Evolutionary conservation across 2,888 invertebrate genomes (phyloP).

Genomic region (Plusia festucae): DNA sequence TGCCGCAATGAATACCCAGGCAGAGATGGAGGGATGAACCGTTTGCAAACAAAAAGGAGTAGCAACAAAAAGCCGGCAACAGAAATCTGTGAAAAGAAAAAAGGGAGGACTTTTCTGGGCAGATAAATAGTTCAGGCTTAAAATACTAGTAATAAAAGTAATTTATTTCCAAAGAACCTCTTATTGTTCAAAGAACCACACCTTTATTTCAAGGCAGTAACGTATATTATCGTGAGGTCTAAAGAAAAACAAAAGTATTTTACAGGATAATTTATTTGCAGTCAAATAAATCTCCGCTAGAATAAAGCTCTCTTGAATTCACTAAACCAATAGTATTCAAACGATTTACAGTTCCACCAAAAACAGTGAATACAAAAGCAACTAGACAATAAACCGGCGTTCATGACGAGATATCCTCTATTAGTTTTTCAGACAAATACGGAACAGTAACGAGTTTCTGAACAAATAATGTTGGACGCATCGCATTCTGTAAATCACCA

Average conservation of each 20-base stretch:
- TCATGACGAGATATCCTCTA: slow-evolving; percentile 13
- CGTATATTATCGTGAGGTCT: neutral
- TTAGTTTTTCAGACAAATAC: slow-evolving; percentile 31
- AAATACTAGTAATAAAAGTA: too few species aligned
- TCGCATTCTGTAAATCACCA: slow-evolving; percentile 48
- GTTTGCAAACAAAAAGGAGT: too few species aligned
- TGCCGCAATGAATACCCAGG: too few species aligned
- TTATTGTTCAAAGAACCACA: too few species aligned
- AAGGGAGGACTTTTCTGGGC: too few species aligned
- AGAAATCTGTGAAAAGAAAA: too few species aligned
- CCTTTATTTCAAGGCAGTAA: neutral
- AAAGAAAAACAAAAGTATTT: neutral
- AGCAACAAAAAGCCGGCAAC: too few species aligned
- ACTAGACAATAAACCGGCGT: slow-evolving; percentile 2
- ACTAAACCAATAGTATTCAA: neutral
- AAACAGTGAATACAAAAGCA: slow-evolving; percentile 5
- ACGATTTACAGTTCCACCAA: neutral
- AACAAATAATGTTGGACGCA: slow-evolving; percentile 34
- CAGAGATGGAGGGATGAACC: too few species aligned
- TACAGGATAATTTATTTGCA: neutral
- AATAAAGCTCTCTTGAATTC: neutral
- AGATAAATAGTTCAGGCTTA: too few species aligned
- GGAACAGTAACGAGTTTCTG: slow-evolving; percentile 25
- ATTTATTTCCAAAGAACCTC: neutral
- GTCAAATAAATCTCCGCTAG: neutral